Evolutionary conservation across 1,140 invertebrate genomes (phyloP), one percentile per base, ranked within the genome.

Genomic region (Heterodera carotae): DNA sequence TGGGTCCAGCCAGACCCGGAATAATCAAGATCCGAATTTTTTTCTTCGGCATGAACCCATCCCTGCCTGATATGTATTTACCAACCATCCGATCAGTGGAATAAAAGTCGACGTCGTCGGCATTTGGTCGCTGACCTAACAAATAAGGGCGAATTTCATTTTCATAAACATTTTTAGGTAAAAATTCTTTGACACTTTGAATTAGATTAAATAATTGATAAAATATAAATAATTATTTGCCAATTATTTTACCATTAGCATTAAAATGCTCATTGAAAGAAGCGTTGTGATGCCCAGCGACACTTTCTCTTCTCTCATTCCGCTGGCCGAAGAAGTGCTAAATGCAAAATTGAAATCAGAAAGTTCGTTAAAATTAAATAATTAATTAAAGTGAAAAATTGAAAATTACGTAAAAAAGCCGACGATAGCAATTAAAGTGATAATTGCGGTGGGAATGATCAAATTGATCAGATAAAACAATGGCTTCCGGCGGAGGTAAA

Each of bases 381-480:
- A 25, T 27, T n/a, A 67, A 69, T 34, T 34, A 25, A 76, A 73
- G 15, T 48, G 2, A 22, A 76, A 48, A 12, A 39, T 18, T 8
- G 31, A 39, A 34, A 76, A 78, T 78, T 60, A 84, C 79, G 85
- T 83, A 60, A 86, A 86, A 76, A 86, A 87, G 39, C 85, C 85
- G 68, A 86, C 86, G 80, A 86, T 86, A 62, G 85, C 82, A 71
- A 87, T 87, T 18, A 86, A 78, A 22, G 85, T 86, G 73, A 86
- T 86, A 71, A 86, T 88, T 6, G 76, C 71, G 8, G 85, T 86
- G 25, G 85, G 85, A 71, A 86, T 86, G 59, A 86, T 87, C n/a
- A 86, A 71, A 81, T 86, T 86, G 29, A 86, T 69, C 66, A 86
- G 66, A 80, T 86, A 86, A 74, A 87, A 87, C 0, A 86, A 68